phyloP scores from a whole-genome alignment of 2,888 invertebrate genomes.

The Macaria notata region DNA sequence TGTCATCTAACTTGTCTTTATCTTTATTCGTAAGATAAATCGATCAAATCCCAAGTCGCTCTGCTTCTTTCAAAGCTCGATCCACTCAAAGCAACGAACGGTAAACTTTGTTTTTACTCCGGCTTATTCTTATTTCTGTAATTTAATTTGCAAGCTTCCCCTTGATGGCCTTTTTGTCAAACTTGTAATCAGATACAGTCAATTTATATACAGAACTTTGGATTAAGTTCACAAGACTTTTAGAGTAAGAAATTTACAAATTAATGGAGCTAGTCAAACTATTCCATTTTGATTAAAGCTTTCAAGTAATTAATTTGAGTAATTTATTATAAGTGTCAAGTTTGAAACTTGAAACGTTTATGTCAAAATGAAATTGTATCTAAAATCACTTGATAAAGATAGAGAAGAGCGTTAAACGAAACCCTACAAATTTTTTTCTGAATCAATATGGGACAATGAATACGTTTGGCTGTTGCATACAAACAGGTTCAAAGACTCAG shows the following conservation, averaged over 20 bases:
- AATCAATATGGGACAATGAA: too few species aligned
- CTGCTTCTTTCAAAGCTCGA: constrained; percentile 32
- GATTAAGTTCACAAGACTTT: constrained; percentile 3
- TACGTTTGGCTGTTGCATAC: too few species aligned
- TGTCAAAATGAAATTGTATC: too few species aligned
- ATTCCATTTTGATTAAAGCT: neutral
- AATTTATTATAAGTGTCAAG: neutral
- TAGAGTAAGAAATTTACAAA: constrained; percentile 1
- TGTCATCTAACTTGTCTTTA: too few species aligned
- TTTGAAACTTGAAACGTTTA: too few species aligned
- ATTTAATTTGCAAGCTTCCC: constrained; percentile 43
- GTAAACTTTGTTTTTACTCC: constrained; percentile 45
- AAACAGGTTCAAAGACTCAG: too few species aligned
- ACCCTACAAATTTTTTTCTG: too few species aligned
- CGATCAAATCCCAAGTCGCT: constrained; percentile 23
- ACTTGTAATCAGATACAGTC: constrained; percentile 32
- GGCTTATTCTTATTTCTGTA: constrained; percentile 47
- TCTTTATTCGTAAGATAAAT: too few species aligned
- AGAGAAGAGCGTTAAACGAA: too few species aligned
- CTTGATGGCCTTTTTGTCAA: constrained; percentile 34
- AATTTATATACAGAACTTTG: constrained; percentile 22
- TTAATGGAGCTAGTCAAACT: neutral
- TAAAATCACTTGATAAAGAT: too few species aligned
- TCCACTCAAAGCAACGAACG: constrained; percentile 41
- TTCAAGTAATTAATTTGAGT: neutral